These are phyloP conservation scores for Ginglymostoma cirratum DNA, from an alignment of 2,113 vertebrate species.

Conservation along the genomic window DNA sequence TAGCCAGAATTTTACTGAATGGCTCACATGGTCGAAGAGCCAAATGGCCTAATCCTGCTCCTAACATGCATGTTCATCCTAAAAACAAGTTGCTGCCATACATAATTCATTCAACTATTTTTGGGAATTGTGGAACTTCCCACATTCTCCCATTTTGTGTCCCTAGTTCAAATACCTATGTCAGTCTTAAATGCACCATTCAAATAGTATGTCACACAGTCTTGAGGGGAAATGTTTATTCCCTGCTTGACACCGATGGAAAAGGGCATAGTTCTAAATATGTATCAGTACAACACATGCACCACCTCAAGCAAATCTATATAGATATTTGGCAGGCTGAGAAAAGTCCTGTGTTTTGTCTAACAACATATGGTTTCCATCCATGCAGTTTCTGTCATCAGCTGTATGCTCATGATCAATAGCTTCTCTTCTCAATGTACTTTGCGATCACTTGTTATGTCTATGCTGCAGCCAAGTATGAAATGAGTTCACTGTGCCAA, in stretches of 20 bases:
- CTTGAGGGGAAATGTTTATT: not conserved
- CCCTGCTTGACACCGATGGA: not conserved
- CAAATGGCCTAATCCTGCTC: too few relatives aligned
- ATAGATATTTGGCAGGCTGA: not conserved
- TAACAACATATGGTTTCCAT: not conserved
- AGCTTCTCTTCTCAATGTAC: not conserved
- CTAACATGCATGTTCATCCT: too few relatives aligned
- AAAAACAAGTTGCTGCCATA: not conserved
- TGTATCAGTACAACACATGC: not conserved
- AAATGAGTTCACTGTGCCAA: not conserved
- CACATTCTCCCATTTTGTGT: not conserved
- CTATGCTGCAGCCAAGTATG: not conserved
- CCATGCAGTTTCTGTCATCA: not conserved
- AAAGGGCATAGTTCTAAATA: not conserved
- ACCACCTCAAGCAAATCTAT: not conserved
- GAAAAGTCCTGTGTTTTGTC: not conserved
- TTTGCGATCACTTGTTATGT: not conserved
- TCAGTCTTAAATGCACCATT: not conserved
- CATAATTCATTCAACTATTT: not conserved
- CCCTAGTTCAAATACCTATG: not conserved
- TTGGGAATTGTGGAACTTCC: not conserved
- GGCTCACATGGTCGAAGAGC: too few relatives aligned
- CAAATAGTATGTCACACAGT: not conserved
- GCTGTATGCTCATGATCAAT: not conserved
- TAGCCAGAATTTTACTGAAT: too few relatives aligned